Percentiles rank a stretch among this genome's conserved stretches.
phyloP scores from a whole-genome alignment of 2,113 vertebrate genomes.

The human (Homo sapiens) region DNA sequence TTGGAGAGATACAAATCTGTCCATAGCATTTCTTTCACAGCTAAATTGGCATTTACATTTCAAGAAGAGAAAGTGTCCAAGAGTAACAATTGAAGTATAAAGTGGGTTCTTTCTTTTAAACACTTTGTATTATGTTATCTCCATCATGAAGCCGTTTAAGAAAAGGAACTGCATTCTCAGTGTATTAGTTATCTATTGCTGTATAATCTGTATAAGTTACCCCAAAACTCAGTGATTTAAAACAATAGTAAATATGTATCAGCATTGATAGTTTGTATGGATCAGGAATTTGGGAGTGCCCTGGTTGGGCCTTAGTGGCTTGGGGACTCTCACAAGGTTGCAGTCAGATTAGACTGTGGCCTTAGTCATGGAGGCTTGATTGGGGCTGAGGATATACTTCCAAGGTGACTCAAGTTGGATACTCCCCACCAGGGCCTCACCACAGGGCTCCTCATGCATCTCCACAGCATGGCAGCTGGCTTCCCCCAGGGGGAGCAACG shows the following conservation, averaged over 20 bases:
- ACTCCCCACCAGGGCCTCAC: no score
- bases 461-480: background rate
- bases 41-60: background rate
- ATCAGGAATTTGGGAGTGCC: background rate
- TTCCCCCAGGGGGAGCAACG: background rate
- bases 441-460: background rate
- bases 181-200: background rate
- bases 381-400: background rate
- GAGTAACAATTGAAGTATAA: background rate
- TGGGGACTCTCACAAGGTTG: background rate
- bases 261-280: background rate
- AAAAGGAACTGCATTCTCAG: background rate
- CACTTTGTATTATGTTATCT: background rate
- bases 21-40: background rate
- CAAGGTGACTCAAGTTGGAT: no score
- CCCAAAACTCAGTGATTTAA: background rate
- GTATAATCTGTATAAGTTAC: background rate
- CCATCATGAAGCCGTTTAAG: background rate
- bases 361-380: background rate
- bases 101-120: background rate
- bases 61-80: background rate
- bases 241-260: background rate
- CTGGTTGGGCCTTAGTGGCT: background rate
- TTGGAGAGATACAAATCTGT: background rate
- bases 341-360: no score